Evolutionary conservation across 2,797 vertebrate genomes (phyloP), one percentile per base, ranked within the genome.

Genomic region (Staurois parvus): DNA sequence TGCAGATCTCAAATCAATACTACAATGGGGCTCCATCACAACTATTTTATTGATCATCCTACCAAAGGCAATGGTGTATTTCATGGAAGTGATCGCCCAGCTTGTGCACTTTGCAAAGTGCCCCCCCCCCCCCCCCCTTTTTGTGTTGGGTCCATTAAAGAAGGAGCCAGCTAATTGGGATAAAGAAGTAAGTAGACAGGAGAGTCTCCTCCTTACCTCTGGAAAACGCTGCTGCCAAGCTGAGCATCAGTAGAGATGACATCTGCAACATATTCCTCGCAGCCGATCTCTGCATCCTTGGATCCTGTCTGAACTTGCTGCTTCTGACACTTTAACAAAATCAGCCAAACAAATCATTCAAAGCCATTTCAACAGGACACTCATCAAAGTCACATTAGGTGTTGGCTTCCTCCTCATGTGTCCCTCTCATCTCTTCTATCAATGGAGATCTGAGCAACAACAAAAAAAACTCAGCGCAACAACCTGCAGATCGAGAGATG

Each of bases 201-300:
- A 56, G 34, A 37, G 34, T 56, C 0, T 0, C 76, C 74, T 59
- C 52, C 94, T 94, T 91, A 95, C 94, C 94, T 94, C 92, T 91
- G 81, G 92, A 90, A 85, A 93, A 89, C 37, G 94, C 90, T 74
- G 92, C 90, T 24, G 93, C 93, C 90, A 95, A 87, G 89, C 93
- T 90, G 89, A 95, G 21, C 45, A 94, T 90, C 74, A 94, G 88
- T 1, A 92, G 92, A 34, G 92, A 91, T 80, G 91, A 85, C 5
- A 89, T 88, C 79, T 89, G 89, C 91, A 91, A 88, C 92, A 90
- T 92, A 87, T 89, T 90, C 91, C 89, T 90, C 88, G 88, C 90
- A 88, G 89, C 91, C 83, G 89, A 83, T 29, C 86, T 32, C 24
- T 88, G 88, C 94, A 92, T 92, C 88, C 89, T 75, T 68, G 56